Base-by-base conservation (phyloP, 2,797 vertebrate genomes). In the Neosilurus mollespiculum region DNA sequence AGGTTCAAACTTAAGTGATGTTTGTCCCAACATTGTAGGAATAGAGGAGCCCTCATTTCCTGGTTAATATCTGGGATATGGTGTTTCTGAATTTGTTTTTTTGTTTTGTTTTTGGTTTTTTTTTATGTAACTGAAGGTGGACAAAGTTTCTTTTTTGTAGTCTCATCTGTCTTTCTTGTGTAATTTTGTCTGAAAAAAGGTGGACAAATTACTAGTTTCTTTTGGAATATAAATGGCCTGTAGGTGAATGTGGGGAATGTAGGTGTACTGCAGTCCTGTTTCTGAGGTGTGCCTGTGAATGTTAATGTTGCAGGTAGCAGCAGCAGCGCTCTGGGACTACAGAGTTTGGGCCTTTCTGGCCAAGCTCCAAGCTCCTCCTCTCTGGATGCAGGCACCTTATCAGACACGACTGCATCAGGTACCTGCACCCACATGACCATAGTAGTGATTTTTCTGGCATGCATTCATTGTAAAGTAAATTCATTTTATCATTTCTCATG, bases 371-470 rank as follows among this genome's bases (percentile, higher is more conserved):
- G 98, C 91, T 99, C 98, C 80, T 99, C 98, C 64, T 99, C 98
- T 26, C 94, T 99, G 51, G 98, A 99, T n/a, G 98, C 98, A 0
- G 98, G 98, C 83, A 99, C 98, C 0, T 95, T 99, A 67, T 99
- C 98, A 6, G 98, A 99, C 93, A 99, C 98, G 77, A 99, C 98
- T 15, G 98, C 98, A 92, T 99, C 98, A 97, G 98, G 98, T 99
- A 98, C 96, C 90, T 86, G 85, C 81, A 86, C 77, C 30, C 80
- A 78, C 70, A 20, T 69, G 20, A 58, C 26, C 10, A 78, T 12
- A 20, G 7, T 24, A 20, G 14, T 72, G 34, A 10, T 58, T 75
- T 54, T 20, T 14, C n/a, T 26, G 16, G 16, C 43, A 2, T 72
- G n/a, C 4, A 26, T 67, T 65, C 20, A 54, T 43, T 65, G 26